A percentile compares a stretch with the other conserved stretches of the same genome.
Conservation (phyloP, 2,113 vertebrate species). For the Onychostoma macrolepis region DNA sequence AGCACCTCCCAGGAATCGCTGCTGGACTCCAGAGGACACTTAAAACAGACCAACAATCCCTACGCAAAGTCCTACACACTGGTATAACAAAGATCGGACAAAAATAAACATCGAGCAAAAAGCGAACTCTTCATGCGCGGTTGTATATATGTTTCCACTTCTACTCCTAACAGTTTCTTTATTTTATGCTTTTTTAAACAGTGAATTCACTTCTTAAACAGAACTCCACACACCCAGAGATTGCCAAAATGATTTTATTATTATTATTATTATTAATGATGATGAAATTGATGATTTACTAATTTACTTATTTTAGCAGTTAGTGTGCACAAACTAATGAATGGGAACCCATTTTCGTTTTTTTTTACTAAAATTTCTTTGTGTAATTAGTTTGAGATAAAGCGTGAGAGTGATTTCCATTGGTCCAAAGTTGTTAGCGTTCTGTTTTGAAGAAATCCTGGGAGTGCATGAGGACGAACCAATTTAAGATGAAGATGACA, state of each 20-base stretch:
- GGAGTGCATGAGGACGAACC: conserved; percentile 89
- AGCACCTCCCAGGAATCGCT: conserved; percentile 99
- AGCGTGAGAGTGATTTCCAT: conserved; percentile 69
- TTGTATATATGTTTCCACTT: conserved; percentile 56
- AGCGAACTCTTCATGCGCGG: conserved; percentile 46
- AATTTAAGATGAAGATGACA: conserved; percentile 38
- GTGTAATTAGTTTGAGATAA: conserved; percentile 65
- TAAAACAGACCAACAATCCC: conserved; percentile 97
- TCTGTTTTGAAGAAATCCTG: conserved; percentile 74
- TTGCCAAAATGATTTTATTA: conserved; percentile 95
- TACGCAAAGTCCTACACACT: conserved; percentile 99
- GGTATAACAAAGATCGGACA: conserved; percentile 84
- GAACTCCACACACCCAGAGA: conserved; percentile 81
- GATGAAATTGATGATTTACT: conserved; percentile 50
- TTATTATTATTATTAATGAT: conserved; percentile 62
- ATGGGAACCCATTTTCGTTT: conserved; percentile 48
- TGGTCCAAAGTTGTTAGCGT: conserved; percentile 90
- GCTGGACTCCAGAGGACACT: conserved; percentile 97
- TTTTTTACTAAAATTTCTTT: conserved; percentile 52
- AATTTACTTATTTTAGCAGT: conserved; percentile 52
- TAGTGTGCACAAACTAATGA: conserved; percentile 55
- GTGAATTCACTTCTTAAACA: conserved; percentile 94
- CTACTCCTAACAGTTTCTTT: conserved; percentile 70
- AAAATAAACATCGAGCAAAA: conserved; percentile 60
- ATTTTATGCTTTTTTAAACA: conserved; percentile 76